These are phyloP conservation scores for Saccostrea cuccullata DNA, from an alignment of 1,140 invertebrate species.

Conservation along the genomic window DNA sequence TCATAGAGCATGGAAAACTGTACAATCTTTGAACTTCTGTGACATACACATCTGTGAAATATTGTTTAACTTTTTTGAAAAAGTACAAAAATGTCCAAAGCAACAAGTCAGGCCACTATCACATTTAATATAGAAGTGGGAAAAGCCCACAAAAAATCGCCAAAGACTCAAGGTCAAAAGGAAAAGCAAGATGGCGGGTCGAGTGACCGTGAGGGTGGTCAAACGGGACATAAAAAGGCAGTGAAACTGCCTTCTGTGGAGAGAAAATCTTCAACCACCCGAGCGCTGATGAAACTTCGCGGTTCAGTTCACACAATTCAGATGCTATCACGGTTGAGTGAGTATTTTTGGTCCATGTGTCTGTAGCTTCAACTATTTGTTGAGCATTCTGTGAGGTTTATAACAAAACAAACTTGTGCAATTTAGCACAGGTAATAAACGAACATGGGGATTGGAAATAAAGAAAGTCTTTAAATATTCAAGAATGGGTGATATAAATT, in stretches of 20 bases:
- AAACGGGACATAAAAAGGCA: background rate
- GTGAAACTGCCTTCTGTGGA: background rate
- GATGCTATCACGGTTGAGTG: slow-evolving; percentile 2
- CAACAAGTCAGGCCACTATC: background rate
- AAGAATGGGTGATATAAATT: too few species aligned
- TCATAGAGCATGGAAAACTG: too few species aligned
- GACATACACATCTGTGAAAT: too few species aligned
- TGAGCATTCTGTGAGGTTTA: too few species aligned
- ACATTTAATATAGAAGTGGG: background rate
- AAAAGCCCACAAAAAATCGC: background rate
- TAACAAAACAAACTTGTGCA: too few species aligned
- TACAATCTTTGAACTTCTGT: too few species aligned
- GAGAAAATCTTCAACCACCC: background rate
- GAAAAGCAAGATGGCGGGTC: background rate
- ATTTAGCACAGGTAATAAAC: too few species aligned
- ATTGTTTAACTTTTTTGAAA: background rate
- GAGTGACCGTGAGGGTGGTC: background rate
- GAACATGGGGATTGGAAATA: too few species aligned
- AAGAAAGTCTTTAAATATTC: too few species aligned
- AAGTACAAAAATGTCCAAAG: background rate
- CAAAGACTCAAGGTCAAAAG: background rate
- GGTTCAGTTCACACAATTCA: slow-evolving; percentile 18
- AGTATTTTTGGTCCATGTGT: background rate
- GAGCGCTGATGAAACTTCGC: background rate
- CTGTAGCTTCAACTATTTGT: background rate